These are phyloP conservation scores for Albula goreensis DNA, from an alignment of 2,113 vertebrate species.

Conservation along the genomic window DNA sequence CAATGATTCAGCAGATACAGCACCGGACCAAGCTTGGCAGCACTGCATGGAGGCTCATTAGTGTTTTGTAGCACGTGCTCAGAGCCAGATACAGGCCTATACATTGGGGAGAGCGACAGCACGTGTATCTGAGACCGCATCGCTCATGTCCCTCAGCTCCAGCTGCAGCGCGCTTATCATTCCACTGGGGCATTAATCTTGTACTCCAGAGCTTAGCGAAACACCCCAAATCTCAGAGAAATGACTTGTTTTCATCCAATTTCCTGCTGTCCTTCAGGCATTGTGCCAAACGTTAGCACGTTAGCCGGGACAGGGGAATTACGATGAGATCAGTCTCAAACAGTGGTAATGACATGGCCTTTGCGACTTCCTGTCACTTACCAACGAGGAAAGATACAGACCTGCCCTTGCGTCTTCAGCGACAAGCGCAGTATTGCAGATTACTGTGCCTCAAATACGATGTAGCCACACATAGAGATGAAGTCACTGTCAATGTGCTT, in stretches of 20 bases:
- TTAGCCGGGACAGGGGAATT: not conserved
- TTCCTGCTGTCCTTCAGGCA: conserved; percentile 13
- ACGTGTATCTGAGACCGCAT: not conserved
- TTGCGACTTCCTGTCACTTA: conserved; percentile 5
- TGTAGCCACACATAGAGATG: not conserved
- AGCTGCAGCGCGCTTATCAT: not conserved
- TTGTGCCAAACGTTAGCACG: conserved; percentile 6
- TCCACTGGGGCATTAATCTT: not conserved
- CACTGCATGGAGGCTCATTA: not conserved
- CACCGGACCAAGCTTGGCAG: not conserved
- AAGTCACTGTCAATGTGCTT: not conserved
- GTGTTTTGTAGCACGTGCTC: not conserved
- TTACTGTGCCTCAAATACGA: not conserved
- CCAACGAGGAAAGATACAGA: not conserved
- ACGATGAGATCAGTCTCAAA: not conserved
- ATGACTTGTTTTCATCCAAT: conserved; percentile 24
- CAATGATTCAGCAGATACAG: not conserved
- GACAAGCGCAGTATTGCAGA: not conserved
- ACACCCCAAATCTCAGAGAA: not conserved
- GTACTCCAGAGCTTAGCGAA: not conserved
- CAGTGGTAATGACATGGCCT: fast-evolving
- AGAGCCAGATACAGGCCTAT: not conserved
- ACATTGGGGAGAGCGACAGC: not conserved
- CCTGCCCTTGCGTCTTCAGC: not conserved
- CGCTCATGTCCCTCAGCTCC: not conserved